phyloP scores from a whole-genome alignment of 1,140 invertebrate species.

The Hesperophylax magnus region DNA sequence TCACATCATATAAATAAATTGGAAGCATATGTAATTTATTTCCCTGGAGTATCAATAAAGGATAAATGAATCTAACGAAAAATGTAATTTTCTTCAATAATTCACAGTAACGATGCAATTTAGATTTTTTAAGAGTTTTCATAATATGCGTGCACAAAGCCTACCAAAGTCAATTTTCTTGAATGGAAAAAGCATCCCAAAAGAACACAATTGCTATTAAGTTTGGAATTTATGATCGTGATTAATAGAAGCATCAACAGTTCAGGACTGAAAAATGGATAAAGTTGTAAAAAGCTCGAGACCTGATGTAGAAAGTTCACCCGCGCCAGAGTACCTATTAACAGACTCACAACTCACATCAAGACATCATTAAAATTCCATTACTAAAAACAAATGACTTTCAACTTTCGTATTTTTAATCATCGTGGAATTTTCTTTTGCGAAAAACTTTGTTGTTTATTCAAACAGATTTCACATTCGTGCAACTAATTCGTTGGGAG shows the following conservation, averaged over 20 bases:
- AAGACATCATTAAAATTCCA: constrained; percentile 59
- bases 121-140: too few species aligned
- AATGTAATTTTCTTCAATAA: too few species aligned
- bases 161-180: too few species aligned
- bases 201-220: too few species aligned
- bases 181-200: too few species aligned
- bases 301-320: constrained; percentile 49
- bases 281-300: constrained; percentile 53
- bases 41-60: too few species aligned
- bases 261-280: constrained; percentile 54
- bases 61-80: too few species aligned
- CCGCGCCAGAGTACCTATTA: constrained; percentile 50
- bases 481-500: neutral
- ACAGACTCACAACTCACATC: constrained; percentile 56
- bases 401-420: constrained; percentile 45
- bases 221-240: constrained; percentile 4
- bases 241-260: constrained; percentile 35
- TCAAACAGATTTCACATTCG: constrained; percentile 20
- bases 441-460: constrained; percentile 29
- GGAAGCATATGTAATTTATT: too few species aligned
- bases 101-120: too few species aligned
- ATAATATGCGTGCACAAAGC: too few species aligned
- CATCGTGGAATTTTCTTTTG: constrained; percentile 46
- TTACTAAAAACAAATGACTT: constrained; percentile 58
- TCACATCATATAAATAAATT: too few species aligned